Evolutionary conservation across 2,797 vertebrate species (phyloP), one percentile per base, ranked within the genome.

Genomic region (Prionace glauca): DNA sequence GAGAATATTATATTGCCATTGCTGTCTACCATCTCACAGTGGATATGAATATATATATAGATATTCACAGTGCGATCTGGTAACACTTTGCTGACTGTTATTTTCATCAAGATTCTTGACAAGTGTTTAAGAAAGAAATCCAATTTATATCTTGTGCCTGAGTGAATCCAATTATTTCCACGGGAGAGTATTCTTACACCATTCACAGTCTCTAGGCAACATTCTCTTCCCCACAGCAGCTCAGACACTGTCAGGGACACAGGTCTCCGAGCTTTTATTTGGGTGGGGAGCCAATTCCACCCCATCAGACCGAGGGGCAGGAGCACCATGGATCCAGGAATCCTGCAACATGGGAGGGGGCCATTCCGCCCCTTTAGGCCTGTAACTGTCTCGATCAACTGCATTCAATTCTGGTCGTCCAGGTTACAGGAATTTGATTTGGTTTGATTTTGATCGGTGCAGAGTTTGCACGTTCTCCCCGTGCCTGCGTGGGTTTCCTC

Each of bases 111-210:
- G 65, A 69, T 92, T 41, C n/a, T 92, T 69, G 90, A 67, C 90
- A 92, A 22, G 62, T 69, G 65, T 69, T 92, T 92, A 69, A 69
- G 65, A 92, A 69, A 36, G 20, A 92, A 92, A 92, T 92, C 65
- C 65, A 92, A 92, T 92, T 92, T 92, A 62, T 69, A 36, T 67
- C 65, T 92, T 92, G n/a, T 69, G 90, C 65, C 20, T 92, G 62
- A 92, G 4, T 26, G 65, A 65, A 69, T 69, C 90, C 65, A 92
- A 69, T 92, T 69, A 69, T 69, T 69, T 69, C 65, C 65, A 41
- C 11, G 62, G 65, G 60, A 36, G 7, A 9, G 36, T 36, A 69
- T 32, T 92, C n/a, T 50, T 10, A 24, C 5, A 24, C 62, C 24
- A 0, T 84, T 20, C n/a, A 36, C n/a, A 67, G 65, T 0, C 5